Conservation (phyloP, 2,888 invertebrate species). For the Cephalotes varians region DNA sequence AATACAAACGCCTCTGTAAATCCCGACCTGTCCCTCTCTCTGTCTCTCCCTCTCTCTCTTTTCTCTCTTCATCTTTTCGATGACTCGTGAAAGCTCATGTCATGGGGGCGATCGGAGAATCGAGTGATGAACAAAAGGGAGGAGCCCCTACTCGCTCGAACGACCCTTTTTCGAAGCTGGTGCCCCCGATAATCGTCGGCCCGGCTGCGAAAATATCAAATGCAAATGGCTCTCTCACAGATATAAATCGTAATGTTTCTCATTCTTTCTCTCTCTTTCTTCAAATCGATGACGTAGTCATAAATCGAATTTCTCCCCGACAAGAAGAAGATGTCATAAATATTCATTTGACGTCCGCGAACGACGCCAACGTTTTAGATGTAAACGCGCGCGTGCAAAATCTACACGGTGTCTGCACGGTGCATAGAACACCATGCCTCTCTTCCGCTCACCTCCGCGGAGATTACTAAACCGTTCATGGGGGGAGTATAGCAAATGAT, state of each 20-base stretch:
- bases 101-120: conserved; percentile 18
- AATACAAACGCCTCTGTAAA: conserved; percentile 48
- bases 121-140: conserved; percentile 31
- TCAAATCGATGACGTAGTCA: conserved; percentile 64
- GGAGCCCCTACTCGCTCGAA: conserved; percentile 4
- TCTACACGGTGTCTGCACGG: neutral
- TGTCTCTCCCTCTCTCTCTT: neutral
- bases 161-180: conserved; percentile 43
- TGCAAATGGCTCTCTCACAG: conserved; percentile 36
- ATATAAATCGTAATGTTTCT: neutral
- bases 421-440: neutral
- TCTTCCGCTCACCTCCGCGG: neutral
- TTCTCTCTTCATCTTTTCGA: conserved; percentile 27
- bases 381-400: neutral
- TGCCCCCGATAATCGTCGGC: conserved; percentile 36
- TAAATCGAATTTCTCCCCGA: conserved; percentile 68
- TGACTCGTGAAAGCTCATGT: conserved; percentile 23
- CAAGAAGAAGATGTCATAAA: conserved; percentile 59
- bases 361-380: conserved; percentile 5
- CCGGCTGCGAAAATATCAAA: conserved; percentile 49
- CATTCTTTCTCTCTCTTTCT: conserved; percentile 29
- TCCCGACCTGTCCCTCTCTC: neutral
- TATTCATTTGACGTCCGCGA: conserved; percentile 64
- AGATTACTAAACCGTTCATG: conserved; percentile 16
- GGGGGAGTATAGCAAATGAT: conserved; percentile 4